Evolutionary conservation across 2,113 vertebrate species (phyloP).

Genomic region (Phrynosoma blainvillii): DNA sequence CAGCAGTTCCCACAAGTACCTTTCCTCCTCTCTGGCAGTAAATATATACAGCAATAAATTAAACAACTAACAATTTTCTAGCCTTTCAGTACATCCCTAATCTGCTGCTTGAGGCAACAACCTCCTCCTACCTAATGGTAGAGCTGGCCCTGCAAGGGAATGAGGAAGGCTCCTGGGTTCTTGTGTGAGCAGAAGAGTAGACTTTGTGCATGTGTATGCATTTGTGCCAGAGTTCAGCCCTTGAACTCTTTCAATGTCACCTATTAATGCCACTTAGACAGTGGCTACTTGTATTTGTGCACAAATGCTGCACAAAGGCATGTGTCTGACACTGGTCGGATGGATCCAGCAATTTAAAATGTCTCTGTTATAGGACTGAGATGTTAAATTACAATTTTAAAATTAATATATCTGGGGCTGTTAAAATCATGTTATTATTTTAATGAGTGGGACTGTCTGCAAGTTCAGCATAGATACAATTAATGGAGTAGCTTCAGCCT

Average conservation of each 20-base stretch:
- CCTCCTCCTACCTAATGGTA: no score
- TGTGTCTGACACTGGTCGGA: neutral
- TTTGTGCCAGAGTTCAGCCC: neutral
- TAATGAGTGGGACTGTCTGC: neutral
- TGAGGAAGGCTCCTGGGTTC: neutral
- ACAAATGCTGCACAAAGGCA: no score
- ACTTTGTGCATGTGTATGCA: fast-evolving
- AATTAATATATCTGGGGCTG: neutral
- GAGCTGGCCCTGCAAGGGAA: neutral
- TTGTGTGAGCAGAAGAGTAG: neutral
- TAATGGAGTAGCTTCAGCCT: neutral
- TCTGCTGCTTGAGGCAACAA: no score
- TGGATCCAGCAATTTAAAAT: neutral
- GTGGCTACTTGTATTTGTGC: neutral
- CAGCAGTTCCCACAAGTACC: no score
- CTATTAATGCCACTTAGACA: neutral
- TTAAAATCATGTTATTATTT: neutral
- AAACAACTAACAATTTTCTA: no score
- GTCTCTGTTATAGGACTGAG: no score
- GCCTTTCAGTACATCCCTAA: no score
- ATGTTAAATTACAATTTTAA: neutral
- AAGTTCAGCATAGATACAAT: no score
- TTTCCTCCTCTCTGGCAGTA: no score
- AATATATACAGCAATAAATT: no score
- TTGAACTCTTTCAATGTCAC: neutral